Base-by-base conservation (phyloP, 1,140 invertebrate genomes). In the Acromyrmex echinatior region DNA sequence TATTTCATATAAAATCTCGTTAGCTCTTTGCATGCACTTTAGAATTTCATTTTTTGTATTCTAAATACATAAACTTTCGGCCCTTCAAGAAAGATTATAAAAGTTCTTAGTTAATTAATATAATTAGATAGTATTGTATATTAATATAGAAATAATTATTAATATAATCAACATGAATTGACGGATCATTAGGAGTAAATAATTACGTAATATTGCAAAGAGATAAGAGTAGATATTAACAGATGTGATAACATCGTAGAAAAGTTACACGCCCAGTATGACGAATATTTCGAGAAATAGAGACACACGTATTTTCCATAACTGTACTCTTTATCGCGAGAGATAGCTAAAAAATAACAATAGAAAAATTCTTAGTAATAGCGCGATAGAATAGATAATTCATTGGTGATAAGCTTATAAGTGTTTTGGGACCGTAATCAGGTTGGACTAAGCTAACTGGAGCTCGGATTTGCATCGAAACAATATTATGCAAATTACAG, bases 401-500 rank as follows among this genome's bases (percentile, higher is more conserved):
- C 14, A 28, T 56, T 31, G 21, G 9, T 39, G 31, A 3, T 56
- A 56, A 80, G 49, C 49, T 70, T 53, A 7, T 62, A 62, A 16
- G 35, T 70, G 10, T 6, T 60, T 35, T 31, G 18, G 10, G n/a
- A 70, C 1, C 31, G 6, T 31, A 65, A 80, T 56, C 45, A 80
- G 31, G n/a, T 70, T 70, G 49, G n/a, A 16, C 51, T 70, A 70
- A 80, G 56, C 12, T 45, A 45, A 18, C n/a, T 25, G 14, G 31
- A 80, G 31, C 63, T 31, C n/a, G 49, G 49, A 70, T 80, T 80
- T 80, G 63, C 65, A 70, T 80, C 14, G 12, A 66, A 79, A 35
- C 49, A 31, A 80, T 80, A 31, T 56, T 28, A 70, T 10, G 31
- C 49, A 56, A 70, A 80, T 80, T 80, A 68, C 49, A 18, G 5